Base-by-base conservation (phyloP, 2,888 invertebrate genomes). In the Orthonevra nobilis region DNA sequence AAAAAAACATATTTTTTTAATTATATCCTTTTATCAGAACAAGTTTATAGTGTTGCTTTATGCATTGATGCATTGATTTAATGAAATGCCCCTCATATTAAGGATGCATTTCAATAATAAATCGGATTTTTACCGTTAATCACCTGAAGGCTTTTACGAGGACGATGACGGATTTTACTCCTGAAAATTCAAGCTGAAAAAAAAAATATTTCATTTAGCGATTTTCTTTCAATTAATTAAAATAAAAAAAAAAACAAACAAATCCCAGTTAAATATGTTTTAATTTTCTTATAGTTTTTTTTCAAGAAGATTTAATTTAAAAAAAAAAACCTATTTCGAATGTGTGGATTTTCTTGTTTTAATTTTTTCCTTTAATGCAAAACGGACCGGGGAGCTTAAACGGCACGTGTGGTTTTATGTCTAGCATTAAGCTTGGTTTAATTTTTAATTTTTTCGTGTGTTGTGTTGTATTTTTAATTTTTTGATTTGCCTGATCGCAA, bases 371-470 rank as follows among this genome's bases (percentile, higher is more conserved):
- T n/a, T n/a, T n/a, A 38, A 12, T 63, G 63, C 60, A 74, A 42
- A 58, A 70, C 70, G 75, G 75, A 75, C 75, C 70, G 75, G 75
- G 75, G 75, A 75, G 75, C 42, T 63, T 42, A 70, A 26, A 75
- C 70, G 50, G 70, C 75, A 75, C 75, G 63, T 56, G 75, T 70
- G 63, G 40, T 61, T n/a, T 60, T 40, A 46, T 34, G 9, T 60
- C 56, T 61, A 26, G n/a, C n/a, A 28, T 70, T 70, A 14, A 61
- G 23, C 54, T 66, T 4, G 28, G 6, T 66, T 52, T 40, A 54
- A 6, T 36, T 3, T 64, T 15, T 54, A 54, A 15, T 17, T 17
- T 19, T 32, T 34, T 46, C n/a, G n/a, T n/a, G n/a, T n/a, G n/a
- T n/a, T n/a, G n/a, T n/a, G n/a, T n/a, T n/a, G n/a, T n/a, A n/a